Conservation (phyloP, 2,888 invertebrate species). For the Pyrrhosoma nymphula region DNA sequence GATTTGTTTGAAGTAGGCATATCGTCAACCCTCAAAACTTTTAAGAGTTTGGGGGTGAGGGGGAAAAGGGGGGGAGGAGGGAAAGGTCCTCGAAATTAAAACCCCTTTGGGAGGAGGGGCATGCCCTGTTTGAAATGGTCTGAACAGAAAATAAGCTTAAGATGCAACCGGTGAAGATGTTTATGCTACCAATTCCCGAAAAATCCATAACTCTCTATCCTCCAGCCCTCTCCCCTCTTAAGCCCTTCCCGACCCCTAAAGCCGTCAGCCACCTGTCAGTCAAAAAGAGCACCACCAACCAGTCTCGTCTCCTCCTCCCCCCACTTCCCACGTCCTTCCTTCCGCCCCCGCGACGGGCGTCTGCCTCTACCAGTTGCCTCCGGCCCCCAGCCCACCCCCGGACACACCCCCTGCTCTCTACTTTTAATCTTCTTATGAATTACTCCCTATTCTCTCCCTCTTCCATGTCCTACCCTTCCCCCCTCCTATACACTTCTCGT, state of each 20-base stretch:
- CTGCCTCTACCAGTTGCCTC: not conserved
- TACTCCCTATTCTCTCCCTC: not conserved
- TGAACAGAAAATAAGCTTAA: conserved; percentile 19
- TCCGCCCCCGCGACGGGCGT: not conserved
- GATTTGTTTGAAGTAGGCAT: not conserved
- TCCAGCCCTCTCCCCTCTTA: not conserved
- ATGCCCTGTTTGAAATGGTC: not conserved
- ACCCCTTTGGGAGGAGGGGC: not conserved
- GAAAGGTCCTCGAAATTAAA: not conserved
- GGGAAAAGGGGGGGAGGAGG: not conserved
- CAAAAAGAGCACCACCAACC: not conserved
- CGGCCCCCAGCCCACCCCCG: not conserved
- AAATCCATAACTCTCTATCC: conserved; percentile 30
- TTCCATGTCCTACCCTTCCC: not conserved
- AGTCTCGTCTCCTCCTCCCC: not conserved
- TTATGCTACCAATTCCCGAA: conserved; percentile 11
- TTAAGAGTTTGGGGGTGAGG: not conserved
- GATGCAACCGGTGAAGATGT: conserved; percentile 29
- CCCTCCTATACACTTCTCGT: not conserved
- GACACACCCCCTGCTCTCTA: not conserved
- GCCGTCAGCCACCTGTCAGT: conserved; percentile 25
- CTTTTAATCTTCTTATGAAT: conserved; percentile 26
- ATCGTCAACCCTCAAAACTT: not conserved
- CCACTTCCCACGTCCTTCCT: not conserved
- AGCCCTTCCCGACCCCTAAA: not conserved